Evolutionary conservation across 2,113 vertebrate genomes (phyloP).

Genomic region (Synchiropus splendidus): DNA sequence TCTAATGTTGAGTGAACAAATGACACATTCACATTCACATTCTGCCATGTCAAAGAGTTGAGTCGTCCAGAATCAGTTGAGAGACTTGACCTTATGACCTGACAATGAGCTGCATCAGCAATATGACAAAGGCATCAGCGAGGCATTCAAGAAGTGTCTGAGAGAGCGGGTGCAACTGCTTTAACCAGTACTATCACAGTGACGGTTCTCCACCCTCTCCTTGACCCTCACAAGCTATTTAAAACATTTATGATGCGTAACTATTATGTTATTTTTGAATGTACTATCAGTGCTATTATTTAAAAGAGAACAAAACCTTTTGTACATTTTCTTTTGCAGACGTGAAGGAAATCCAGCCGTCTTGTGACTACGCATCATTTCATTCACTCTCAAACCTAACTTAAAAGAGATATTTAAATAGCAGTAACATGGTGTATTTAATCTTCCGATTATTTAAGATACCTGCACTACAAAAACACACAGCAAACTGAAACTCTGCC

Average conservation of each 20-base stretch:
- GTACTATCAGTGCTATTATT: slow-evolving; percentile 68
- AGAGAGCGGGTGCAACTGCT: slow-evolving; percentile 38
- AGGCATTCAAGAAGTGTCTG: slow-evolving; percentile 28
- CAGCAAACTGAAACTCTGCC: background rate
- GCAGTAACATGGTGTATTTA: slow-evolving; percentile 66
- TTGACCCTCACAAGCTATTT: slow-evolving; percentile 55
- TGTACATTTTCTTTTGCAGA: slow-evolving; percentile 61
- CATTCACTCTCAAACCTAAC: slow-evolving; percentile 55
- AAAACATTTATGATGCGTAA: slow-evolving; percentile 56
- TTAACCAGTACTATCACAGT: slow-evolving; percentile 6
- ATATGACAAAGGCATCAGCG: slow-evolving; percentile 32
- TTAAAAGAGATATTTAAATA: slow-evolving; percentile 72
- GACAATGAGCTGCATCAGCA: slow-evolving; percentile 15
- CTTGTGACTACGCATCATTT: slow-evolving; percentile 51
- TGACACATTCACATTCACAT: too few relatives aligned
- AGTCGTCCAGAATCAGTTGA: too few relatives aligned
- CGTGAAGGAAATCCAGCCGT: slow-evolving; percentile 48
- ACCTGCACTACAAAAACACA: slow-evolving; percentile 38
- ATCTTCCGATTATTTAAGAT: slow-evolving; percentile 66
- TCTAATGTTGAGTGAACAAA: too few relatives aligned
- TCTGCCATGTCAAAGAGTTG: too few relatives aligned
- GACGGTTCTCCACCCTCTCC: slow-evolving; percentile 18
- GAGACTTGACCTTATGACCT: too few relatives aligned
- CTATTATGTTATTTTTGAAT: slow-evolving; percentile 67
- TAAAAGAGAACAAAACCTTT: slow-evolving; percentile 58